Percentiles rank a stretch among this genome's conserved stretches.
Evolutionary conservation across 2,797 vertebrate species (phyloP).

Genomic region (Danio kyathit): DNA sequence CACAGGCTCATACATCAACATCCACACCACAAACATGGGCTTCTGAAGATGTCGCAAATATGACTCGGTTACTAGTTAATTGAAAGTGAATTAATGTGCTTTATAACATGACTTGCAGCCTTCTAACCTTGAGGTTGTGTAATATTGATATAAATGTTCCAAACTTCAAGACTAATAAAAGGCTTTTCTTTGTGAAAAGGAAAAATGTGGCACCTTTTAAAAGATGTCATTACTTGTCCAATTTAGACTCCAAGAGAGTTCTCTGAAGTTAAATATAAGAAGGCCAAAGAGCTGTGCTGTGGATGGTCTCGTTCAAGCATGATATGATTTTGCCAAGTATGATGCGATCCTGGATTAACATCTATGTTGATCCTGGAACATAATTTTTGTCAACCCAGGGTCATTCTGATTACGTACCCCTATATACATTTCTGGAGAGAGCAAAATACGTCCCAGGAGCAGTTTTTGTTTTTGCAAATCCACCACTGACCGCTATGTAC

Average conservation of each 20-base stretch:
- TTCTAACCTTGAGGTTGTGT: not conserved
- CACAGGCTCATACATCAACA: not conserved
- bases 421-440: too few species aligned
- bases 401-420: too few species aligned
- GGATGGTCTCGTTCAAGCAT: too few species aligned
- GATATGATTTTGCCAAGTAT: too few species aligned
- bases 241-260: not conserved
- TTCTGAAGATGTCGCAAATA: conserved; percentile 5
- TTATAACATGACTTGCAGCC: not conserved
- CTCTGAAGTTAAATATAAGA: too few species aligned
- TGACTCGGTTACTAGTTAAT: not conserved
- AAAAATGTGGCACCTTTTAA: not conserved
- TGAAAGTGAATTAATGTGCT: not conserved
- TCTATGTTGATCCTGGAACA: too few species aligned
- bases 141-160: not conserved
- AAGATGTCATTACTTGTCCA: not conserved
- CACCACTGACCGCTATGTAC: too few species aligned
- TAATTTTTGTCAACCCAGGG: too few species aligned
- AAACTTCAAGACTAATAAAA: not conserved
- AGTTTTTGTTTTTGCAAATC: too few species aligned
- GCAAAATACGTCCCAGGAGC: too few species aligned
- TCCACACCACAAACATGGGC: not conserved
- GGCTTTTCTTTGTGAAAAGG: not conserved
- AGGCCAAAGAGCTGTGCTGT: too few species aligned
- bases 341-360: too few species aligned